A percentile compares a stretch with the other conserved stretches of the same genome.
Conservation (phyloP, 2,797 vertebrate genomes). For the Spea hammondii region DNA sequence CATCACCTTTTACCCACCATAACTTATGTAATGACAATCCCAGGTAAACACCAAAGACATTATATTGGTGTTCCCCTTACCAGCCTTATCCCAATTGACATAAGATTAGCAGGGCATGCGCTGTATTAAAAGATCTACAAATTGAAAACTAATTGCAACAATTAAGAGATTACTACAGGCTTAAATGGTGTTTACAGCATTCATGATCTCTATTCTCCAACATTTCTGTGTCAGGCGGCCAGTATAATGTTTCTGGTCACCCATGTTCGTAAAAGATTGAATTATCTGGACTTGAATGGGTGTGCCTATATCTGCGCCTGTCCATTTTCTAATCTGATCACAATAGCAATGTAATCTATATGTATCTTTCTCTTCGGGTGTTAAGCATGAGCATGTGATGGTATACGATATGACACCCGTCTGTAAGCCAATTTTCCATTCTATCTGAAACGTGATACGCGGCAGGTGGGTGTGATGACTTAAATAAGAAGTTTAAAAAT, state of each 20-base stretch:
- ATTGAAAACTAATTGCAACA: conserved; percentile 15
- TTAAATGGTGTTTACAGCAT: not conserved
- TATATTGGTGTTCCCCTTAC: too few species aligned
- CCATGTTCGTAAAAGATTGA: too few species aligned
- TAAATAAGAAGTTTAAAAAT: conserved; percentile 26
- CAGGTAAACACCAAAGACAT: too few species aligned
- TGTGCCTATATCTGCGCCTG: too few species aligned
- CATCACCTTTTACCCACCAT: too few species aligned
- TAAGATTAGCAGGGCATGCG: too few species aligned
- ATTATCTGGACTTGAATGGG: too few species aligned
- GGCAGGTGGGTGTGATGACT: conserved; percentile 12
- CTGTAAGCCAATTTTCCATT: conserved; percentile 19
- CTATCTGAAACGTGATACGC: conserved; percentile 7
- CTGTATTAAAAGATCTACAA: not conserved
- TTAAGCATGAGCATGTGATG: not conserved
- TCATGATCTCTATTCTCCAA: not conserved
- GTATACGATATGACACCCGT: conserved; percentile 15
- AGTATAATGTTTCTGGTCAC: too few species aligned
- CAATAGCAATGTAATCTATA: too few species aligned
- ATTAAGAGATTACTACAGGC: conserved; percentile 4
- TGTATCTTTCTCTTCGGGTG: too few species aligned
- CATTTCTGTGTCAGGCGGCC: not conserved
- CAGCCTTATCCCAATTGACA: not conserved
- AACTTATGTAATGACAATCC: too few species aligned
- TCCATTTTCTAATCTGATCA: too few species aligned